These are phyloP conservation scores for Ypsolopha sequella DNA, from an alignment of 2,888 invertebrate genomes.

Conservation along the genomic window DNA sequence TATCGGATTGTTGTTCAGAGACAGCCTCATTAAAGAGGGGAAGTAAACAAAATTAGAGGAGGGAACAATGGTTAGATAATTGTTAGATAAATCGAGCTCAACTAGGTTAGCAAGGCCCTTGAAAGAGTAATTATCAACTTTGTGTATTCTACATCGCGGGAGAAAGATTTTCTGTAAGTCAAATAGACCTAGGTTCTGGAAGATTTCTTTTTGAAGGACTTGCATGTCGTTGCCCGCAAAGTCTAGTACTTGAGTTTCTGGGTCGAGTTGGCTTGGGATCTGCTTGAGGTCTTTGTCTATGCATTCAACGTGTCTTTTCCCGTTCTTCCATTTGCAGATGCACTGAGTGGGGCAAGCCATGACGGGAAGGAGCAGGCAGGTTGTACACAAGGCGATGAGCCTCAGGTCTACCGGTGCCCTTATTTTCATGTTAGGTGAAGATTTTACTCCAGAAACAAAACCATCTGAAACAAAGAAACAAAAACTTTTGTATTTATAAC, in stretches of 20 bases:
- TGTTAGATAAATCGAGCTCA: slow-evolving; percentile 88
- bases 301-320: slow-evolving; percentile 92
- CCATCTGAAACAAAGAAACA: slow-evolving; percentile 23
- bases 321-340: slow-evolving; percentile 93
- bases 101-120: slow-evolving; percentile 88
- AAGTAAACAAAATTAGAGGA: slow-evolving; percentile 83
- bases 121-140: slow-evolving; percentile 85
- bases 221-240: slow-evolving; percentile 87
- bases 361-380: slow-evolving; percentile 51
- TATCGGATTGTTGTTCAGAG: slow-evolving; percentile 86
- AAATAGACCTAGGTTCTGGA: slow-evolving; percentile 81
- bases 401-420: slow-evolving; percentile 45
- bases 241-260: slow-evolving; percentile 89
- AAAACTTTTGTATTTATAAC: background rate
- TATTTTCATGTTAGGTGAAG: slow-evolving; percentile 49
- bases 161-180: slow-evolving; percentile 91
- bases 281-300: slow-evolving; percentile 80
- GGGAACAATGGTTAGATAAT: slow-evolving; percentile 83
- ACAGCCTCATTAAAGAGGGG: slow-evolving; percentile 85
- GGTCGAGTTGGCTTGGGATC: slow-evolving; percentile 84
- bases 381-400: slow-evolving; percentile 58
- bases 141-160: slow-evolving; percentile 81
- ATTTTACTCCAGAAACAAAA: slow-evolving; percentile 18
- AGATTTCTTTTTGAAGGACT: slow-evolving; percentile 82
- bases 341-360: slow-evolving; percentile 82